Evolutionary conservation across 2,113 vertebrate species (phyloP).

Genomic region (Prionailurus viverrinus): DNA sequence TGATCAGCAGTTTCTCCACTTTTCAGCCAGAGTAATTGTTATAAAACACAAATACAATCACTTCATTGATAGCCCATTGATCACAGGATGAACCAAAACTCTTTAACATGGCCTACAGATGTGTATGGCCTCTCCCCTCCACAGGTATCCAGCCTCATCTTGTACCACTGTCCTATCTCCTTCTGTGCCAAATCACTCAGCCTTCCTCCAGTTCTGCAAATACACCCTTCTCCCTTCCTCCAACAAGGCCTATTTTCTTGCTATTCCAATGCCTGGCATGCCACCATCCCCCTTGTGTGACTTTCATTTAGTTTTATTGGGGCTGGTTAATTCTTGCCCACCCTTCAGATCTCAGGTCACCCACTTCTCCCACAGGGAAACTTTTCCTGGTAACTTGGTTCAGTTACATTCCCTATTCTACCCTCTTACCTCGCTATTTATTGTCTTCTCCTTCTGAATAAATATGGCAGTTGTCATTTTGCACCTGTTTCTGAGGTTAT

Average conservation of each 20-base stretch:
- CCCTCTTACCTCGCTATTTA: not conserved
- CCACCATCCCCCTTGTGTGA: not conserved
- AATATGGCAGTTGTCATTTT: not conserved
- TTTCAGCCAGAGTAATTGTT: not conserved
- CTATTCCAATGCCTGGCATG: not conserved
- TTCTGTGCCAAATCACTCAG: not conserved
- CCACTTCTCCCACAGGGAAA: not conserved
- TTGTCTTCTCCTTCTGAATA: not conserved
- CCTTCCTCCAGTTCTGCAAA: not conserved
- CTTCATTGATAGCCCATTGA: not conserved
- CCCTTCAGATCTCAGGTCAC: not conserved
- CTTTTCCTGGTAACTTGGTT: not conserved
- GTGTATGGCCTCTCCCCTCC: not conserved
- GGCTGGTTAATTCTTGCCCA: not conserved
- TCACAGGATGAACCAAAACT: not conserved
- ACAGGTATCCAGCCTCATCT: not conserved
- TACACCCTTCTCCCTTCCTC: not conserved
- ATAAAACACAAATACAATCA: not conserved
- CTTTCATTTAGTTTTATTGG: not conserved
- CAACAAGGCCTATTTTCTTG: not conserved
- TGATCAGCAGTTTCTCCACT: not conserved
- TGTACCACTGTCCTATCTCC: not conserved
- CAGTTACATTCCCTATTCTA: not conserved
- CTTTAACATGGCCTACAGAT: not conserved
- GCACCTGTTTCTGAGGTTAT: not conserved